Conservation (phyloP, 2,888 invertebrate species). For the Eudasyphora cyanicolor region DNA sequence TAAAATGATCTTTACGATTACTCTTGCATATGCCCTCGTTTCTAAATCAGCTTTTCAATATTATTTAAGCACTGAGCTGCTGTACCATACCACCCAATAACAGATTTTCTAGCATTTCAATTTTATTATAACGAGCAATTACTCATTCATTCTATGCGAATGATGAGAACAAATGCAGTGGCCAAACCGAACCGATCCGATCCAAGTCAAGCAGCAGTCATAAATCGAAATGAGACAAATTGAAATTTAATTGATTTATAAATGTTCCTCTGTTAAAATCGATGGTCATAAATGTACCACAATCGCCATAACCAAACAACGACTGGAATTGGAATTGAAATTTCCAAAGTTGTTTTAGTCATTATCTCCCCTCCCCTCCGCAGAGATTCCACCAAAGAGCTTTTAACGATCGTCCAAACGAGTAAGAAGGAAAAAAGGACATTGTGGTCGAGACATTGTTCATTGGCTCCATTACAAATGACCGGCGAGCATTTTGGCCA, state of each 20-base stretch:
- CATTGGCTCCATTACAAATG: slow-evolving; percentile 41
- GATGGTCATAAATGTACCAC: slow-evolving; percentile 41
- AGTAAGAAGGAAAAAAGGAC: no score
- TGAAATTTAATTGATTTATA: slow-evolving; percentile 58
- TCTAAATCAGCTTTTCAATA: no score
- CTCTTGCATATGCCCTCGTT: no score
- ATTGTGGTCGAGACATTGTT: slow-evolving; percentile 54
- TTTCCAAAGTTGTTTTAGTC: background rate
- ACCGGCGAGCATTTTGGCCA: background rate
- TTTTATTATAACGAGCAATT: background rate
- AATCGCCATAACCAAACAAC: background rate
- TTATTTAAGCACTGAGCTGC: background rate
- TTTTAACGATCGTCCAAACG: background rate
- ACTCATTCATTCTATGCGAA: background rate
- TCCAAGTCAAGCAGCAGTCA: no score
- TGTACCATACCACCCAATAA: background rate
- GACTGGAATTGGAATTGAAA: background rate
- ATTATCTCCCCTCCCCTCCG: background rate
- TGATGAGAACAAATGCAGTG: background rate
- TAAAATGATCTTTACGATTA: no score
- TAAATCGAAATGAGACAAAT: slow-evolving; percentile 53
- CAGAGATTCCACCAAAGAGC: background rate
- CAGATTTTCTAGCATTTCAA: background rate
- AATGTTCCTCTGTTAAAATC: slow-evolving; percentile 19
- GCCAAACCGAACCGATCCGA: no score